Base-by-base conservation (phyloP, 2,888 invertebrate species). In the Eugnorisma glareosa region DNA sequence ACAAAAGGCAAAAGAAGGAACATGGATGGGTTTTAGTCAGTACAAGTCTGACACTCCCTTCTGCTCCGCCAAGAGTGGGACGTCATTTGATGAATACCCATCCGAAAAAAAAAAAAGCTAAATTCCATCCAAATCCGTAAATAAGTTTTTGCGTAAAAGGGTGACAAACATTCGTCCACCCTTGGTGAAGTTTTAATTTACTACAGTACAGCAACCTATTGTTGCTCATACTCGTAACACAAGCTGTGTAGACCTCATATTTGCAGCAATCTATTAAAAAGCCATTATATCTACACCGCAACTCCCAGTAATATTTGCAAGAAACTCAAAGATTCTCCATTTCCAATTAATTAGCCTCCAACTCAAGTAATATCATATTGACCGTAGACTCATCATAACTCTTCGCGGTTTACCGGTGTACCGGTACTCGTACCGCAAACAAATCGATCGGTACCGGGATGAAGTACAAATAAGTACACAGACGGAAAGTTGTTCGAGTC, bases 401-500 rank as follows among this genome's bases (percentile, higher is more conserved):
- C 73, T 66, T 74, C 31, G 69, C 67, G 68, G 73, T 75, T 15
- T 57, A 70, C 68, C 51, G 63, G 67, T 51, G 45, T 31, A 28
- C 21, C 45, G 48, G 51, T 35, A 61, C 43, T 21, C 24, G 35
- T 82, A 73, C 61, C 63, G 79, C 85, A 89, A 86, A 88, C 81
- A 83, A 77, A 84, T 85, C 83, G 85, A 77, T 78, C 72, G 74
- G 67, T 91, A 92, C 92, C 92, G 93, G 93, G 94, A 94, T 93
- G 93, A 93, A 94, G 93, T 92, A 94, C 94, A 95, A 95, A 94
- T 94, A 95, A 94, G 94, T 93, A 95, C 93, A 92, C 89, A 92
- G 90, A 83, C 87, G 88, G 90, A 92, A 94, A 95, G 94, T 95
- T 94, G 91, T 91, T 91, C 93, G 89, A 91, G 89, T 92, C 91